Percentiles rank a stretch among this genome's conserved stretches.
Evolutionary conservation across 2,797 vertebrate genomes (phyloP).

Genomic region (Fundulus diaphanus): DNA sequence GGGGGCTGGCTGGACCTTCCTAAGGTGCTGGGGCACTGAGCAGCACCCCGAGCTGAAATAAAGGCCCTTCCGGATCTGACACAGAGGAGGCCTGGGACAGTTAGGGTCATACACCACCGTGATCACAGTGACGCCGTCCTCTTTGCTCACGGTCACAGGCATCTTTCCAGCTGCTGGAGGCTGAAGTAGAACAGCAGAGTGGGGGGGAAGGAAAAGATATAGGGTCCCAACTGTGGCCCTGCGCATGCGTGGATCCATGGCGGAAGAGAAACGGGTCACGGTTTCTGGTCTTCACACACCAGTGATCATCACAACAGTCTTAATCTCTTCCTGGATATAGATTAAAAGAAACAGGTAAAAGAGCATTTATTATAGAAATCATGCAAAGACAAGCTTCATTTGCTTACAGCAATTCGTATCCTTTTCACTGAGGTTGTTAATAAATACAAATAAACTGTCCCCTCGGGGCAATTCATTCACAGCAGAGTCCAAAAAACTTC

Average conservation of each 20-base stretch:
- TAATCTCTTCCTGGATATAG: not conserved
- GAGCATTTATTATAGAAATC: not conserved
- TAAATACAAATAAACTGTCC: no score
- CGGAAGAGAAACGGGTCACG: not conserved
- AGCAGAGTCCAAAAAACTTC: no score
- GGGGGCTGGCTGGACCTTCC: slow-evolving; percentile 26
- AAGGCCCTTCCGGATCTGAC: slow-evolving; percentile 66
- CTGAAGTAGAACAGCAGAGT: not conserved
- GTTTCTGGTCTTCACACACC: not conserved
- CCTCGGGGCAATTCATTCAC: no score
- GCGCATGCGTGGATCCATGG: not conserved
- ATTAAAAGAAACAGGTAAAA: not conserved
- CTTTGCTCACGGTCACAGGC: slow-evolving; percentile 57
- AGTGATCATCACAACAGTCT: not conserved
- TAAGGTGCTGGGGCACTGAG: slow-evolving; percentile 54
- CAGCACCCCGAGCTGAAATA: slow-evolving; percentile 73
- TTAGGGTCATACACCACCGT: slow-evolving; percentile 62
- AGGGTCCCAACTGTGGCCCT: not conserved
- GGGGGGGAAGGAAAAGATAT: not conserved
- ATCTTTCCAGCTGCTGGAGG: slow-evolving; percentile 52
- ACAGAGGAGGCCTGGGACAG: slow-evolving; percentile 65
- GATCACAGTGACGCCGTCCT: slow-evolving; percentile 66
- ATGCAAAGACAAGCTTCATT: not conserved
- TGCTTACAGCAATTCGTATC: not conserved
- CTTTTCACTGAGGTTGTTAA: not conserved